Conservation (phyloP, 2,888 invertebrate species). For the Ceramica pisi region DNA sequence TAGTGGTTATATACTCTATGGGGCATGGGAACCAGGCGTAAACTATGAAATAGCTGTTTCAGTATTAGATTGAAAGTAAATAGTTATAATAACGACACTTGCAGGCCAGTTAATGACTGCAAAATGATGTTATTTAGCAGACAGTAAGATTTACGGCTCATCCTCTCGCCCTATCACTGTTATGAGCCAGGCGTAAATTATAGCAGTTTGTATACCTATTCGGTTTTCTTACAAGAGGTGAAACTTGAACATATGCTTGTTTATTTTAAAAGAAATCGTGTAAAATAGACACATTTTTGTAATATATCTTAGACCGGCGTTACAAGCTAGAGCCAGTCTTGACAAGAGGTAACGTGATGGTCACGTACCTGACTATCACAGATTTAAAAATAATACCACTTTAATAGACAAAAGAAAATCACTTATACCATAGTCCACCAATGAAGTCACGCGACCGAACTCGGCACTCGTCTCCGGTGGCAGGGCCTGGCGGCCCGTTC, state of each 20-base stretch:
- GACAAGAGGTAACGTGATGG: too few relatives aligned
- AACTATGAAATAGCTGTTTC: not conserved
- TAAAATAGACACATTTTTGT: too few relatives aligned
- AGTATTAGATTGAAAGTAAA: conserved; percentile 8
- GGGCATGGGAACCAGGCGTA: not conserved
- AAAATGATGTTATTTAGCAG: conserved; percentile 22
- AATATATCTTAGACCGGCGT: too few relatives aligned
- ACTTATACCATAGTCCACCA: too few relatives aligned
- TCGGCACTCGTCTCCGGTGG: too few relatives aligned
- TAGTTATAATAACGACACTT: conserved; percentile 13
- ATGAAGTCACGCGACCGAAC: too few relatives aligned
- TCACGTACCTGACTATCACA: too few relatives aligned
- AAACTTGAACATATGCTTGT: not conserved
- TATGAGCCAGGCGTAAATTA: conserved; percentile 9
- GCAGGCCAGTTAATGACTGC: not conserved
- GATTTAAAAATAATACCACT: too few relatives aligned
- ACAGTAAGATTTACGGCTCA: conserved; percentile 1
- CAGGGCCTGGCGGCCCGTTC: too few relatives aligned
- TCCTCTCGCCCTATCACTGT: conserved; percentile 9
- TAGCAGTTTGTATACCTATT: not conserved
- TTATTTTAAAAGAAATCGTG: not conserved
- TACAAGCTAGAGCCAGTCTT: too few relatives aligned
- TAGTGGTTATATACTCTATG: too few relatives aligned
- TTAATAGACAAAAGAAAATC: too few relatives aligned
- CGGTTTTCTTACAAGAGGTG: not conserved